Evolutionary conservation across 1,140 invertebrate genomes (phyloP), one percentile per base, ranked within the genome.

Genomic region (Acromyrmex charruanus): DNA sequence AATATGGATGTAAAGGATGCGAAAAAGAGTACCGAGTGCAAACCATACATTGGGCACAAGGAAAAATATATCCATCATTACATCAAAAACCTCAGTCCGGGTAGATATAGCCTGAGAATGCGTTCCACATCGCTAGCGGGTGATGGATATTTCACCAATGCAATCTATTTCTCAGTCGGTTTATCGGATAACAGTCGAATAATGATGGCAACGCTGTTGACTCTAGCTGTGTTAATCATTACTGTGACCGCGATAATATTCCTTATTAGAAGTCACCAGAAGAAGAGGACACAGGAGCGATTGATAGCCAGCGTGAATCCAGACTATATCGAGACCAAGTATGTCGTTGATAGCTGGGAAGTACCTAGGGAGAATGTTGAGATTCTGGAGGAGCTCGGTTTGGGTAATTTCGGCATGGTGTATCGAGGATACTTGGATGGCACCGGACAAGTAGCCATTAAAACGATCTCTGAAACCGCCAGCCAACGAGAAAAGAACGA

Each of bases 341-440:
- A 97, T 89, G 94, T 95, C 74, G 95, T 96, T 16, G 97, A 97
- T 92, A 96, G 96, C 87, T 98, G 97, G 97, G 97, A 97, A 93
- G 95, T 98, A 18, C 91, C 95, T 0, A 92, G 96, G 66, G 96
- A 97, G 5, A 96, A 96, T 82, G 94, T 98, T 2, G 93, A 94
- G 72, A 80, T 97, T 2, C 77, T 96, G 5, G 94, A 95, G 71
- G 96, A 97, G 86, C 93, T 97, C 6, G 97, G 97, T 10, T 93
- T 97, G 71, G 97, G 97, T 1, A 97, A 97, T 63, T 98, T 98
- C 93, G 97, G 97, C 39, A 97, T 97, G 95, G 97, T 97, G 5
- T 97, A 96, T 87, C 95, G 96, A 79, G 97, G 97, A 6, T 89
- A 95, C 21, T 89, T 94, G 28, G 92, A 94, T 14, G 95, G 77